These are phyloP conservation scores for Andrena bucephala DNA, from an alignment of 2,888 invertebrate species.

Conservation along the genomic window DNA sequence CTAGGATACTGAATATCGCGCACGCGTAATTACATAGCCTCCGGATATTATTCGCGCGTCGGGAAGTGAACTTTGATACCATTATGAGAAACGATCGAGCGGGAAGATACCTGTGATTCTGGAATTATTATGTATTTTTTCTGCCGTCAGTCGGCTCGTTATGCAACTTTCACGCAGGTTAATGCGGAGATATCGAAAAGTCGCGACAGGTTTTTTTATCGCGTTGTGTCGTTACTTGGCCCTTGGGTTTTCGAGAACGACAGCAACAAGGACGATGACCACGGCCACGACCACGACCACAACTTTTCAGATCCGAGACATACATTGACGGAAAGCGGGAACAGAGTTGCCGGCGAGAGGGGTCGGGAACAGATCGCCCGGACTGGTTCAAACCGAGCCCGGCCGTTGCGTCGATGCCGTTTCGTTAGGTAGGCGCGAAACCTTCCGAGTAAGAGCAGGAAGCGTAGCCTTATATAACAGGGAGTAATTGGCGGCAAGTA, in stretches of 20 bases:
- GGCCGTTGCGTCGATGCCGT: background rate
- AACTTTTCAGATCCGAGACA: background rate
- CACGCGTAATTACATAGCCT: constrained; percentile 28
- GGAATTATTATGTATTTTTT: constrained; percentile 9
- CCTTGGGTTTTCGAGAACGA: background rate
- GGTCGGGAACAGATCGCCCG: background rate
- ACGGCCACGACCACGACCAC: background rate
- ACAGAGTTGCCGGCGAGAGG: background rate
- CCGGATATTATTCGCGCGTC: constrained; percentile 46
- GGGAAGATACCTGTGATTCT: constrained; percentile 31
- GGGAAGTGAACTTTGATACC: constrained; percentile 60
- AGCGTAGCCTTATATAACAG: constrained; percentile 65
- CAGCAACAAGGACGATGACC: no score
- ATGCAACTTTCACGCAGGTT: constrained; percentile 23
- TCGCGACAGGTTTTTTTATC: background rate
- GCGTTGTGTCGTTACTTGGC: background rate
- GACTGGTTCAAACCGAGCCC: background rate
- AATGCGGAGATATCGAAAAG: background rate
- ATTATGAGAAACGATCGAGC: constrained; percentile 30
- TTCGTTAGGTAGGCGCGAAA: constrained; percentile 36
- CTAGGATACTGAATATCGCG: background rate
- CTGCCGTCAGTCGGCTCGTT: constrained; percentile 11
- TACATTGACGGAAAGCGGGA: background rate
- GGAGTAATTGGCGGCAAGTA: constrained; percentile 55
- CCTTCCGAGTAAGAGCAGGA: constrained; percentile 68